Base-by-base conservation (phyloP, 2,888 invertebrate species). In the Stramonita haemastoma region DNA sequence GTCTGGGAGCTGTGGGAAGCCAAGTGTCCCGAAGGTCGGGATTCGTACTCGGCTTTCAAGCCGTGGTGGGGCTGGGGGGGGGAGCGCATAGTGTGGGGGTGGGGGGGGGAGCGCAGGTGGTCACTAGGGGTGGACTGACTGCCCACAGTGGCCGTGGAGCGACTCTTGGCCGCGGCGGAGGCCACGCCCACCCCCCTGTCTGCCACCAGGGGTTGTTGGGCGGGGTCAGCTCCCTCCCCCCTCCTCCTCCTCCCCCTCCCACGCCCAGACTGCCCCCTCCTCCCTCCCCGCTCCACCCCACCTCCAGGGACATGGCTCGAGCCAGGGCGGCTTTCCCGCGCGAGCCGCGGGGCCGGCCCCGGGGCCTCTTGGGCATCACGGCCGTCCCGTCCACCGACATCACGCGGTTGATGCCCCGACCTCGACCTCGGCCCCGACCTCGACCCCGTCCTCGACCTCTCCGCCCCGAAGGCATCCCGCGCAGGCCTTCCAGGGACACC, bases 261-360 rank as follows among this genome's bases (percentile, higher is more conserved):
- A 85, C 57, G 11, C 83, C 36, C 4, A 36, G 26, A 11, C 29
- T 57, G 5, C 57, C 57, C 56, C 57, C 57, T 22, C 60, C 32
- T 1, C 36, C 86, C 26, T 36, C 86, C 26, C 46, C 46, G 32
- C 17, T 85, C 85, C 85, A 85, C n/a, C 34, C 73, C 17, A 83
- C 4, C n/a, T 83, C 83, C 60, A 84, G 46, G 0, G 84, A 85
- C 56, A 83, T 73, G 73, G 89, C 85, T 2, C 89, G 84, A 22
- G 89, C 77, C 56, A 89, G 84, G n/a, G 85, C 89, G 8, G 89
- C 89, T 73, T 83, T 66, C 22, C 89, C 85, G 13, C 89, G 84
- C 8, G 89, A 89, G 15, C 89, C 89, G 0, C 89, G 60, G 0
- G 89, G 89, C 56, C 89, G 85, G 2, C 89, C 89, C 57, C 89